Conservation (phyloP, 1,140 invertebrate species). For the Pentalonia nigronervosa region DNA sequence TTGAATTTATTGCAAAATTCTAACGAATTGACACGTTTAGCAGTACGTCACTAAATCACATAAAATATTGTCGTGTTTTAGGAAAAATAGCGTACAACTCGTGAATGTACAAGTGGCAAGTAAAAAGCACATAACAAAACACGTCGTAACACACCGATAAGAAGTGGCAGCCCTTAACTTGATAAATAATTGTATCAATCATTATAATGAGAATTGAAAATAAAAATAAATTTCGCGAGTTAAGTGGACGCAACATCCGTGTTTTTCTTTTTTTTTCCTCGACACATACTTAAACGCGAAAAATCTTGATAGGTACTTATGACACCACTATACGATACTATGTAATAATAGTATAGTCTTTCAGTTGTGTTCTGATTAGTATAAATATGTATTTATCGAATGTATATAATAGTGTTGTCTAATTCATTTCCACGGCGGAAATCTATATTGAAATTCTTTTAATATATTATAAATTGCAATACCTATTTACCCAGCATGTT, state of each 20-base stretch:
- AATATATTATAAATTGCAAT: background rate
- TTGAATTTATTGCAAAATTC: background rate
- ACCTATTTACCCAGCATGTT: background rate
- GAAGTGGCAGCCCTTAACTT: background rate
- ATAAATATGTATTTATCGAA: background rate
- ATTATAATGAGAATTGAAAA: background rate
- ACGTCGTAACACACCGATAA: background rate
- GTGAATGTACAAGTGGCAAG: background rate
- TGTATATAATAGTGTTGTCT: background rate
- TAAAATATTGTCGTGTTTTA: constrained; percentile 1
- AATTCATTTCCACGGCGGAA: background rate
- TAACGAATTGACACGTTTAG: background rate
- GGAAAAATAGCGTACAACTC: background rate
- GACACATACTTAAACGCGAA: too few relatives aligned
- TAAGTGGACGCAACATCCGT: background rate
- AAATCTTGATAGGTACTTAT: too few relatives aligned
- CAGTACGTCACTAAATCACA: background rate
- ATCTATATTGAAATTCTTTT: background rate
- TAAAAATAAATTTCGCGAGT: background rate
- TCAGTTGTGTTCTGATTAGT: background rate
- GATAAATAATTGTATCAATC: background rate
- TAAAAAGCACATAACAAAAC: background rate
- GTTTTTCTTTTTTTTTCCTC: background rate
- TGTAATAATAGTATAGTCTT: background rate
- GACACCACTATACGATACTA: too few relatives aligned